Evolutionary conservation across 2,113 vertebrate species (phyloP).

Genomic region (Dunckerocampus dactyliophorus): DNA sequence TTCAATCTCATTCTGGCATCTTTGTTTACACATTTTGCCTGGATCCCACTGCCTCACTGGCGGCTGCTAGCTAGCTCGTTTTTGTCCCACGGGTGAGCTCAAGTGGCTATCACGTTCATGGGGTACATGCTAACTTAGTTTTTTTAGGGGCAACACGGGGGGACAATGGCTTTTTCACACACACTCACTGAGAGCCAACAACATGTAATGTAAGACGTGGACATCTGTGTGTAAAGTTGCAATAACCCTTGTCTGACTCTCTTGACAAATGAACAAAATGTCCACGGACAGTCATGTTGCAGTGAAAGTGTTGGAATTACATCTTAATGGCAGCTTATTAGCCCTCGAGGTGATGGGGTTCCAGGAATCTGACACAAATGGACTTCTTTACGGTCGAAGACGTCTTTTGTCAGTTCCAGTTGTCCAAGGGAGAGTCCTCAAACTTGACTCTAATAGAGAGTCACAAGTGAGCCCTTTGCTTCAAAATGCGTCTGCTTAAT

Average conservation of each 20-base stretch:
- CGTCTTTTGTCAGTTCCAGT: slow-evolving; percentile 4
- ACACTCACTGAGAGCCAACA: no score
- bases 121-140: no score
- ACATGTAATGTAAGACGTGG: no score
- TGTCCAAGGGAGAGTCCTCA: neutral
- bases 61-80: no score
- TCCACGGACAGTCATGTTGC: slow-evolving; percentile 12
- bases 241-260: neutral
- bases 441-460: neutral
- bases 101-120: no score
- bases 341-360: neutral
- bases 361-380: neutral
- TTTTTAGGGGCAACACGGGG: no score
- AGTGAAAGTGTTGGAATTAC: slow-evolving; percentile 11
- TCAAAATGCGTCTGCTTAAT: neutral
- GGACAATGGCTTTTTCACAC: no score
- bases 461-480: slow-evolving; percentile 2
- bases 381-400: neutral
- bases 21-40: no score
- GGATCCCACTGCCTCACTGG: no score
- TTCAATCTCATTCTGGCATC: no score
- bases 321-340: neutral
- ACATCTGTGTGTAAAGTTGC: neutral
- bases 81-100: no score
- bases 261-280: neutral